Percentiles rank a stretch among this genome's conserved stretches.
These are phyloP conservation scores for Camptogramma bilineatum DNA, from an alignment of 2,888 invertebrate species.

Conservation along the genomic window DNA sequence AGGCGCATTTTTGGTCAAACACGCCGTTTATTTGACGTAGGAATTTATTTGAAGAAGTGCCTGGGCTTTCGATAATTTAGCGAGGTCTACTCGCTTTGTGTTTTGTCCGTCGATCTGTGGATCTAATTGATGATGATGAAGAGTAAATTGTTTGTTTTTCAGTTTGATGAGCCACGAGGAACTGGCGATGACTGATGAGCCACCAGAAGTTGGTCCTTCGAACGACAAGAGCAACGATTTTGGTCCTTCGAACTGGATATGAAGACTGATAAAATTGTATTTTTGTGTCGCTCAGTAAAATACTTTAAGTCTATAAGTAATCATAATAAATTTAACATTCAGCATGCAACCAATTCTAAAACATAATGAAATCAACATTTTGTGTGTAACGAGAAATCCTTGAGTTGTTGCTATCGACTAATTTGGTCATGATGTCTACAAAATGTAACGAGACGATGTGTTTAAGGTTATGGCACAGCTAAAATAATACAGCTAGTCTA, in stretches of 20 bases:
- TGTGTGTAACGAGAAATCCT: constrained; percentile 64
- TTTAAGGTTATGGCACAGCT: constrained; percentile 50
- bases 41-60: constrained; percentile 35
- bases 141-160: constrained; percentile 19
- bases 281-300: no score
- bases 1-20: constrained; percentile 30
- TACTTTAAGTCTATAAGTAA: no score
- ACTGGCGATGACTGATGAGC: constrained; percentile 4
- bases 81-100: constrained; percentile 33
- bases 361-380: constrained; percentile 59
- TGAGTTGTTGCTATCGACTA: constrained; percentile 63
- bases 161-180: constrained; percentile 7
- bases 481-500: constrained; percentile 6
- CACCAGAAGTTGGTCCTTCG: constrained; percentile 6
- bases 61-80: constrained; percentile 33
- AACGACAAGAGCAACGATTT: neutral
- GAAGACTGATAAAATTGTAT: neutral
- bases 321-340: constrained; percentile 11
- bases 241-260: neutral
- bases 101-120: constrained; percentile 33
- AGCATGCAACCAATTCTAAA: constrained; percentile 44
- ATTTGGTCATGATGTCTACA: constrained; percentile 70
- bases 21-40: constrained; percentile 28
- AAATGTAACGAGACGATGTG: constrained; percentile 65
- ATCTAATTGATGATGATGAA: constrained; percentile 34